Percentiles rank a stretch among this genome's conserved stretches.
Conservation (phyloP, 2,113 vertebrate genomes). For the Ceyx cyanopectus region DNA sequence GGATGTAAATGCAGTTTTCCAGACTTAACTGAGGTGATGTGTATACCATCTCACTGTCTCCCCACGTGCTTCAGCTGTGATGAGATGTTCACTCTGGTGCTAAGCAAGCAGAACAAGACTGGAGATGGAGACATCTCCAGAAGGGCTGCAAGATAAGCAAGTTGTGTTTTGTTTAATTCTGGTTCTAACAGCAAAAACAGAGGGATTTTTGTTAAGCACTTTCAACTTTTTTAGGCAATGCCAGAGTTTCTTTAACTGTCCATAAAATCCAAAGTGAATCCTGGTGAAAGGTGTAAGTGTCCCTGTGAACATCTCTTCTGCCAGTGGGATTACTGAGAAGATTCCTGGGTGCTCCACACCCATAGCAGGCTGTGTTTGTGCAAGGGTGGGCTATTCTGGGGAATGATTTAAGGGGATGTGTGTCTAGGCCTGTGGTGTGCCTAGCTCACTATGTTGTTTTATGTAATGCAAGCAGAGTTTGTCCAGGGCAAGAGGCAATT, state of each 20-base stretch:
- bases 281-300: not conserved
- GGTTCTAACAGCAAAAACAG: not conserved
- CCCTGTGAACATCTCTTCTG: not conserved
- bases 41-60: not conserved
- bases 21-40: not conserved
- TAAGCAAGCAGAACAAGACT: not conserved
- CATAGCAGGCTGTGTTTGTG: not conserved
- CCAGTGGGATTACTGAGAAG: not conserved
- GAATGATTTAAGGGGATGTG: rapidly evolving
- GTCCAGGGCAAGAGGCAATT: not conserved
- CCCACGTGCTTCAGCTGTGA: not conserved
- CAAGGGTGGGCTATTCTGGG: not conserved
- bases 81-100: not conserved
- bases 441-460: not conserved
- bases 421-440: not conserved
- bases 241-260: not conserved
- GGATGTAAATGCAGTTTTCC: not conserved
- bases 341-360: not conserved
- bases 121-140: not conserved
- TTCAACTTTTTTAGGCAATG: not conserved
- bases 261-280: not conserved
- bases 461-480: not conserved
- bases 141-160: not conserved
- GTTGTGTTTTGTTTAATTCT: not conserved
- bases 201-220: not conserved